A percentile compares a stretch with the other conserved stretches of the same genome.
Conservation (phyloP, 2,888 invertebrate species). For the Rhagonycha fulva region DNA sequence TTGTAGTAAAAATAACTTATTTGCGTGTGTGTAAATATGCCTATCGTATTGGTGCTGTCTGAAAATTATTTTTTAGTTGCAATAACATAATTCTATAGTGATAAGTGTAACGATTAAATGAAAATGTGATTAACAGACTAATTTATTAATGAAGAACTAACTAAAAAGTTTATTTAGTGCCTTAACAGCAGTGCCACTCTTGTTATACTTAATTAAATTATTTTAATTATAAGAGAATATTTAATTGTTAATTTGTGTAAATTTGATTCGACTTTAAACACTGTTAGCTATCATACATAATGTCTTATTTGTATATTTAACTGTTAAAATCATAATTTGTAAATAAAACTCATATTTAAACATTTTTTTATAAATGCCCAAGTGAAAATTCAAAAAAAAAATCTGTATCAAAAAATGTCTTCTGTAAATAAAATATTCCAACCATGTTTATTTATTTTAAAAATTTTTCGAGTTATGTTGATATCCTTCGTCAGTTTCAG, state of each 20-base stretch:
- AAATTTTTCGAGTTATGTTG: too few species aligned
- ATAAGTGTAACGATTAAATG: slow-evolving; percentile 20
- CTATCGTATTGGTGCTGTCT: slow-evolving; percentile 19
- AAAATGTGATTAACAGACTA: slow-evolving; percentile 34
- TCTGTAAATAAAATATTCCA: not conserved
- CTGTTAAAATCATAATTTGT: slow-evolving; percentile 25
- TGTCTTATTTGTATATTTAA: slow-evolving; percentile 25
- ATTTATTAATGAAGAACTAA: slow-evolving; percentile 30
- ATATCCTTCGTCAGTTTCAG: too few species aligned
- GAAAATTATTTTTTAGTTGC: slow-evolving; percentile 15
- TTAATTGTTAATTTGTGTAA: slow-evolving; percentile 19
- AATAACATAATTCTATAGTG: not conserved
- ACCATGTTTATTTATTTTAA: not conserved
- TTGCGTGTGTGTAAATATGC: slow-evolving; percentile 26
- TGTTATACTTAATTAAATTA: slow-evolving; percentile 32
- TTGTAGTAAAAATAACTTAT: slow-evolving; percentile 2
- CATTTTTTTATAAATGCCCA: not conserved
- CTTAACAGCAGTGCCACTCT: slow-evolving; percentile 33
- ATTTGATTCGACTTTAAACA: not conserved
- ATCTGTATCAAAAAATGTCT: not conserved
- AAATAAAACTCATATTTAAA: slow-evolving; percentile 16
- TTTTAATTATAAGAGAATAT: slow-evolving; percentile 16
- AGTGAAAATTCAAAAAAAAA: not conserved
- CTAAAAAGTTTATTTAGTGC: slow-evolving; percentile 30
- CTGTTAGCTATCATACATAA: slow-evolving; percentile 5